Conservation (phyloP, 1,140 invertebrate genomes). For the Patella vulgata region DNA sequence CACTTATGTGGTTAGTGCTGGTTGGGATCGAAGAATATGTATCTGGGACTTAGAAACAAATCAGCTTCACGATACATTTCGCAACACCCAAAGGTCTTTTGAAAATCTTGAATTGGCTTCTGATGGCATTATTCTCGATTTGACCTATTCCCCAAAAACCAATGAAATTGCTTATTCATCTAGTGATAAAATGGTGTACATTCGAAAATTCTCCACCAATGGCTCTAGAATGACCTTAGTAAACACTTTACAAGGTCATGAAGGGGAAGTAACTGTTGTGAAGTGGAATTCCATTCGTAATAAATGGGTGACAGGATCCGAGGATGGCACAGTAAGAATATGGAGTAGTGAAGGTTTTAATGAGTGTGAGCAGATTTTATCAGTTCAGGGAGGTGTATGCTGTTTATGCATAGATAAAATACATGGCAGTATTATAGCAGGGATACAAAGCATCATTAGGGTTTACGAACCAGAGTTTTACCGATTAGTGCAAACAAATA, state of each 20-base stretch:
- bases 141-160: conserved; percentile 57
- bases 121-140: conserved; percentile 64
- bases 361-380: conserved; percentile 61
- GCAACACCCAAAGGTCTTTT: conserved; percentile 29
- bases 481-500: conserved; percentile 62
- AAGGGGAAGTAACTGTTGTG: conserved; percentile 61
- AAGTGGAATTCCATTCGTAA: conserved; percentile 56
- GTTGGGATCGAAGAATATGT: conserved; percentile 66
- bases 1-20: conserved; percentile 61
- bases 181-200: conserved; percentile 66
- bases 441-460: conserved; percentile 60
- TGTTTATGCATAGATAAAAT: conserved; percentile 60
- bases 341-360: conserved; percentile 60
- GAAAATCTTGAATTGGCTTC: conserved; percentile 54
- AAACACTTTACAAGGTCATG: conserved; percentile 64
- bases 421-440: conserved; percentile 61
- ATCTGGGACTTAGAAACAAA: conserved; percentile 64
- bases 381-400: conserved; percentile 49
- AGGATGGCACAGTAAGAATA: conserved; percentile 64
- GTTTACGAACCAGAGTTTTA: conserved; percentile 63
- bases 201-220: conserved; percentile 61
- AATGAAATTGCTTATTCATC: conserved; percentile 65
- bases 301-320: conserved; percentile 65
- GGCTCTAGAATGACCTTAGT: conserved; percentile 61
- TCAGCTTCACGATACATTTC: conserved; percentile 55